Base-by-base conservation (phyloP, 92 coral and sea anemone species). In the Pocillopora grandis region DNA sequence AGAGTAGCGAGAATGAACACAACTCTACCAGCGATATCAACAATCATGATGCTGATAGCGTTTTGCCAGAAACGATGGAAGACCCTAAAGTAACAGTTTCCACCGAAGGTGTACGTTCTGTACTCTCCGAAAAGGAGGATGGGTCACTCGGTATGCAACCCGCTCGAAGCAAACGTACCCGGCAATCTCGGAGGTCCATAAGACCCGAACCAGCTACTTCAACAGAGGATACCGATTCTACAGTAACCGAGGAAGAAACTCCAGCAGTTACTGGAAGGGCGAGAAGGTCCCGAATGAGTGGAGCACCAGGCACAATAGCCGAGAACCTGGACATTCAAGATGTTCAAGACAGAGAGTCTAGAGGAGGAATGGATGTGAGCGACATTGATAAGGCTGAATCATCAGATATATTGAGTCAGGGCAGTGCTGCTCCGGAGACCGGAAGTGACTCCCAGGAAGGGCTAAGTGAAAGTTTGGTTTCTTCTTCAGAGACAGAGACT, bases 371-470 rank as follows among this genome's bases (percentile, higher is more conserved):
- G 58, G 86, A 59, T 20, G 57, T 31, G 62, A 74, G 80, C 37
- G 80, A 83, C 64, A 0, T 27, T 74, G 86, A 75, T 19, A 74
- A 63, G 73, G 80, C 17, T 9, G 86, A 73, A 58, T 83, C 86
- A 62, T 75, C 80, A 56, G 80, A 75, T 15, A 55, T 63, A 72
- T 36, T 73, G 56, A 83, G 80, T 58, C 86, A 83, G 52, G 72
- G 86, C 16, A 83, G 86, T 75, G 86, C 57, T 74, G 65, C 75
- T 49, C 86, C 86, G 27, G 63, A 42, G 35, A 75, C 86, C 3
- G 86, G 72, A 33, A 81, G 85, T 60, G 85, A 81, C 62, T 71
- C 85, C 10, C 77, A 58, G 23, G 77, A 59, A 6, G 21, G 12
- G 9, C 42, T 37, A 66, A 81, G 78, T 81, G 85, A 81, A 60